Evolutionary conservation across 2,113 vertebrate species (phyloP).

Genomic region (Crotalus viridis): DNA sequence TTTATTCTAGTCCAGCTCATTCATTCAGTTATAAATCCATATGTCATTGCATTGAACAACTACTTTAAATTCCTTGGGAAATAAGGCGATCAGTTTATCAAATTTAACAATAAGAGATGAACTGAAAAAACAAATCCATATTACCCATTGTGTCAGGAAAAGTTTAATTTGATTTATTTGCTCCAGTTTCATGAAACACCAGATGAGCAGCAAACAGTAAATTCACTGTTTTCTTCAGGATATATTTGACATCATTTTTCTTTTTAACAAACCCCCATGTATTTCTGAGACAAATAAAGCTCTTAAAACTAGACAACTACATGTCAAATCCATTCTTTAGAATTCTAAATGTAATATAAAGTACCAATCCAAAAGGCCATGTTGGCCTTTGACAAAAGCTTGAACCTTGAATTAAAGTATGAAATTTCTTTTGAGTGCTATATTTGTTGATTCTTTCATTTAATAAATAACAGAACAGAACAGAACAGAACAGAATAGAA

Average conservation of each 20-base stretch:
- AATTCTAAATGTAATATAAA: neutral
- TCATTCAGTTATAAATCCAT: neutral
- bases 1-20: neutral
- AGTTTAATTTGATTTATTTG: neutral
- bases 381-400: neutral
- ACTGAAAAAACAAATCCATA: conserved; percentile 3
- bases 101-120: neutral
- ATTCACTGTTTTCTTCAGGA: neutral
- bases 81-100: neutral
- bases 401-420: neutral
- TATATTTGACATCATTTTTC: neutral
- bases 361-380: neutral
- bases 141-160: neutral
- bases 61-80: neutral
- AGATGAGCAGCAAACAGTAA: neutral
- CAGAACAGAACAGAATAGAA: no score
- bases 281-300: neutral
- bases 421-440: neutral
- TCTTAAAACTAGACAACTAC: neutral
- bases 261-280: neutral
- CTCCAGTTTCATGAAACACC: neutral
- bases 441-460: neutral
- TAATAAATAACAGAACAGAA: no score
- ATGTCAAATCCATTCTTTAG: neutral
- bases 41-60: neutral